Evolutionary conservation across 2,888 invertebrate species (phyloP).

Genomic region (Philonicus albiceps): DNA sequence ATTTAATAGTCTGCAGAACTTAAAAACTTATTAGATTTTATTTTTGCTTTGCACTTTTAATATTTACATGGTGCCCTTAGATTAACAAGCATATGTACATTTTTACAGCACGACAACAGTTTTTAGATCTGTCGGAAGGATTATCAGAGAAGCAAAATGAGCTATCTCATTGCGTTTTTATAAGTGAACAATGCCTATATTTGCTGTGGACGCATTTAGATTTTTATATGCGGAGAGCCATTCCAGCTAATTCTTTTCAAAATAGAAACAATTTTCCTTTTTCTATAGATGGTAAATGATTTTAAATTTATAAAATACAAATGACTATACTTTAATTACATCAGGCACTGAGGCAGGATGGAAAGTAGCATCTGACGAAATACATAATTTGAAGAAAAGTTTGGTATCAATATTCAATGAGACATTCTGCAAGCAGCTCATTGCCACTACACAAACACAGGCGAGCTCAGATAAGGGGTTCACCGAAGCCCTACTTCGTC

Average conservation of each 20-base stretch:
- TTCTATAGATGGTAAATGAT: background rate
- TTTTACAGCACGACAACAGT: constrained; percentile 58
- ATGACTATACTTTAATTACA: background rate
- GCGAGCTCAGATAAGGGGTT: constrained; percentile 73
- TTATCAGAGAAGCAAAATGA: constrained; percentile 68
- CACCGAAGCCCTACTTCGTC: constrained; percentile 76
- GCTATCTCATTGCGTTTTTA: constrained; percentile 70
- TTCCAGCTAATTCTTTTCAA: constrained; percentile 59
- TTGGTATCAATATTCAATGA: constrained; percentile 79
- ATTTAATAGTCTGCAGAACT: too few species aligned
- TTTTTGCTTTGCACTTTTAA: too few species aligned
- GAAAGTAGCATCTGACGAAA: constrained; percentile 69
- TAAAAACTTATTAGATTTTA: too few species aligned
- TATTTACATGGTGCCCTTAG: too few species aligned
- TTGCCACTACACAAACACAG: constrained; percentile 73
- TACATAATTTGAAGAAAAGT: constrained; percentile 74
- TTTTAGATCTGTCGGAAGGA: constrained; percentile 62
- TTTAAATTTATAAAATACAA: background rate
- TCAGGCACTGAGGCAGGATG: constrained; percentile 63
- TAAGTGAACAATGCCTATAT: constrained; percentile 76
- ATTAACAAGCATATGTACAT: background rate
- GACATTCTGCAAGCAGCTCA: constrained; percentile 76
- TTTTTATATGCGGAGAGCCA: constrained; percentile 72
- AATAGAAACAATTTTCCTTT: constrained; percentile 18
- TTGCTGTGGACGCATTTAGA: constrained; percentile 81